Percentiles rank a stretch among this genome's conserved stretches.
Conservation (phyloP, 2,888 invertebrate species). For the Aethes cnicana region DNA sequence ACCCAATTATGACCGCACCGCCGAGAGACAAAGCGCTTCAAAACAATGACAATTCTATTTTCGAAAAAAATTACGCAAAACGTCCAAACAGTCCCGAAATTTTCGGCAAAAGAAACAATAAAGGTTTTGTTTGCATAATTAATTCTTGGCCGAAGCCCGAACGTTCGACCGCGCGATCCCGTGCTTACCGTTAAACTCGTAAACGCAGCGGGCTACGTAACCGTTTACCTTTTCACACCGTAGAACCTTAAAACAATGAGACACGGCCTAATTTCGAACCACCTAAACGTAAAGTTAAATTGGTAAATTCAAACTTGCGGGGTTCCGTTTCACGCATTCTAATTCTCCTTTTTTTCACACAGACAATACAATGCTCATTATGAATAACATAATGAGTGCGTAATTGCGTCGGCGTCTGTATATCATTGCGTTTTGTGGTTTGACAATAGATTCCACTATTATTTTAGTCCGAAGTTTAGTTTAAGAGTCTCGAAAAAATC, state of each 20-base stretch:
- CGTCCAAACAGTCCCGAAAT: constrained; percentile 67
- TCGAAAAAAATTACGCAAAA: constrained; percentile 75
- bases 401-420: constrained; percentile 52
- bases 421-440: constrained; percentile 58
- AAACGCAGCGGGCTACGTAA: constrained; percentile 64
- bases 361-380: constrained; percentile 61
- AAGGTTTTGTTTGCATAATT: constrained; percentile 77
- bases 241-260: constrained; percentile 34
- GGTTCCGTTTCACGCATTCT: constrained; percentile 62
- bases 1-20: constrained; percentile 23
- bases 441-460: constrained; percentile 2
- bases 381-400: constrained; percentile 53
- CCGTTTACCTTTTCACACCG: constrained; percentile 34
- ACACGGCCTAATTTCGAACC: constrained; percentile 38
- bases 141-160: constrained; percentile 64
- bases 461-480: background rate
- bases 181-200: constrained; percentile 67
- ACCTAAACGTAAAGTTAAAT: constrained; percentile 15
- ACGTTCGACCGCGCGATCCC: constrained; percentile 66
- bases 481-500: no score
- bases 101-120: constrained; percentile 69
- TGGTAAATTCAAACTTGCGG: constrained; percentile 29
- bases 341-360: constrained; percentile 54
- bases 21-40: constrained; percentile 30
- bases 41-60: constrained; percentile 54